Evolutionary conservation across 1,140 invertebrate species (phyloP), one percentile per base, ranked within the genome.

Genomic region (Mactra quadrangularis): DNA sequence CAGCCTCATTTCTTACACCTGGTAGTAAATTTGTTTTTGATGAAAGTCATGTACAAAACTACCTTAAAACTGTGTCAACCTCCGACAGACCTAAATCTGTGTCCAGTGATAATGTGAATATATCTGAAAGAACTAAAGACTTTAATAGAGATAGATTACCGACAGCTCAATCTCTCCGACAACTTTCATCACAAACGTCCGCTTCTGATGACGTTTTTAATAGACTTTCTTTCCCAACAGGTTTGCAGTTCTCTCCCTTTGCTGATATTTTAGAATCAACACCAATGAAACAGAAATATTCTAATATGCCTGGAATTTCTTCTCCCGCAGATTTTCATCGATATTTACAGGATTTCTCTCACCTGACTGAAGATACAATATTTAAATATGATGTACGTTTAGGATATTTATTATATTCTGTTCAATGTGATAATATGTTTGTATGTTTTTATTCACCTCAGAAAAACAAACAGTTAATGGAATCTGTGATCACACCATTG

Each of bases 391-490:
- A 74, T 66, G 31, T 82, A 27, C 66, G 71, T 74, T 45, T 82
- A 53, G 79, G 79, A 27, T 82, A 82, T 33, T 22, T 82, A 45
- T 41, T 82, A 55, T 50, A 82, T 33, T 64, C 70, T 25, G 41
- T 82, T 17, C 38, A 74, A 52, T 82, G 79, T 82, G 79, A 82
- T 82, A 57, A 82, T 35, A 75, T 64, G 62, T n/a, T 75, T 45
- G 53, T 85, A n/a, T 87, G 79, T 84, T 62, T 86, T 27, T 86
- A 76, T 76, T 85, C 71, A 79, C 90, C 85, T 50, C 89, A 92
- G 92, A 87, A 89, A 53, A 92, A 92, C 83, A 91, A 92, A 71
- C 87, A 90, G 83, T 83, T 92, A 41, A 90, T 93, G 86, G 91
- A 93, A 83, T 87, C 86, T 35, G 89, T 92, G 17, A 82, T 93